Evolutionary conservation across 2,113 vertebrate genomes (phyloP).

Genomic region (Apaloderma vittatum): DNA sequence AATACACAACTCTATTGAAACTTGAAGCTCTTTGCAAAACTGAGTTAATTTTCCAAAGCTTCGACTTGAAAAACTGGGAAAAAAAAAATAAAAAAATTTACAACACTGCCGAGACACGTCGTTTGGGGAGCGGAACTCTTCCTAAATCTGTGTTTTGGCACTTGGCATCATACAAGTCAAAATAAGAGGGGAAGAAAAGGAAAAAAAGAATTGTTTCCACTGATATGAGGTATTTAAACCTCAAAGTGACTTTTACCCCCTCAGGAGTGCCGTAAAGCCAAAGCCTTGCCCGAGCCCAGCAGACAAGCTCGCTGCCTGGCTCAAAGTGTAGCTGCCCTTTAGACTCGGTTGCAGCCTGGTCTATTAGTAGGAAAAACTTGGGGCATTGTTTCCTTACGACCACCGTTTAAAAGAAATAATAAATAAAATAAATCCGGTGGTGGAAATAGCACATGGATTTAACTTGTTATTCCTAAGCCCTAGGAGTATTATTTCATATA

Average conservation of each 20-base stretch:
- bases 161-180: not conserved
- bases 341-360: not conserved
- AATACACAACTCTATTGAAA: not conserved
- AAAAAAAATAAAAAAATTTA: not conserved
- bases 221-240: not conserved
- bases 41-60: not conserved
- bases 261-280: not conserved
- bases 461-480: not conserved
- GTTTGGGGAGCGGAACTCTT: not conserved
- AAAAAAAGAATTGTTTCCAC: not conserved
- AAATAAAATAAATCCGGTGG: accelerated
- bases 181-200: not conserved
- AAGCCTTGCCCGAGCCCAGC: accelerated
- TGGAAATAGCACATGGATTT: not conserved
- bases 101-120: accelerated
- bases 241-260: not conserved
- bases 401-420: not conserved
- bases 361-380: not conserved
- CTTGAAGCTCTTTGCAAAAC: not conserved
- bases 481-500: not conserved
- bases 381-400: not conserved
- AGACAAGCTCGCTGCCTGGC: accelerated
- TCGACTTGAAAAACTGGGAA: not conserved
- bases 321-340: not conserved
- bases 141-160: not conserved